These are phyloP conservation scores for Protonemura montana DNA, from an alignment of 2,888 invertebrate genomes.

Conservation along the genomic window DNA sequence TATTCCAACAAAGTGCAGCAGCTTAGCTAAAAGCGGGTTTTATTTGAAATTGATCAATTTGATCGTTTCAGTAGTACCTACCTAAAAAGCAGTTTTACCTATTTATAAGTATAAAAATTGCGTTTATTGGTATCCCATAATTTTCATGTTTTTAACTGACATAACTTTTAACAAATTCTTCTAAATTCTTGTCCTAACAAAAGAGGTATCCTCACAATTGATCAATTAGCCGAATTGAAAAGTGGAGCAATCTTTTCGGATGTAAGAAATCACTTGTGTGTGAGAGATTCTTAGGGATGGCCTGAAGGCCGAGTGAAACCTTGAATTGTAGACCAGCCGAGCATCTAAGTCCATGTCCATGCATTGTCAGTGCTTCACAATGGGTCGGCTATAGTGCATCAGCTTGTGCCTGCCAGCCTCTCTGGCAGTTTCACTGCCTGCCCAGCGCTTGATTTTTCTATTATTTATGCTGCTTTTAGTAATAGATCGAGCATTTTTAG, in stretches of 20 bases:
- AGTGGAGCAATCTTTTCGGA: conserved; percentile 23
- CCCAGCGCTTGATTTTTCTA: neutral
- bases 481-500: neutral
- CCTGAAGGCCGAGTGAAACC: neutral
- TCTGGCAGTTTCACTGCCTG: too few species aligned
- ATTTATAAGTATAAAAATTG: neutral
- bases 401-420: neutral
- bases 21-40: too few species aligned
- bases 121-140: neutral
- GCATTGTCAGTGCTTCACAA: neutral
- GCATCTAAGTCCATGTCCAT: neutral
- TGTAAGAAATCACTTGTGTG: neutral
- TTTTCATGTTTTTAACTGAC: neutral
- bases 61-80: neutral
- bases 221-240: conserved; percentile 34
- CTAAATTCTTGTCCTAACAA: neutral
- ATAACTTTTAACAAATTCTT: neutral
- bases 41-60: neutral
- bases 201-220: conserved; percentile 16
- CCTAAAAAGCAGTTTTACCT: neutral
- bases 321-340: neutral
- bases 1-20: too few species aligned
- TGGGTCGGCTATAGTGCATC: neutral
- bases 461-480: neutral
- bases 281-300: neutral